Conservation (phyloP, 2,113 vertebrate genomes). For the Pachyramphus minor region DNA sequence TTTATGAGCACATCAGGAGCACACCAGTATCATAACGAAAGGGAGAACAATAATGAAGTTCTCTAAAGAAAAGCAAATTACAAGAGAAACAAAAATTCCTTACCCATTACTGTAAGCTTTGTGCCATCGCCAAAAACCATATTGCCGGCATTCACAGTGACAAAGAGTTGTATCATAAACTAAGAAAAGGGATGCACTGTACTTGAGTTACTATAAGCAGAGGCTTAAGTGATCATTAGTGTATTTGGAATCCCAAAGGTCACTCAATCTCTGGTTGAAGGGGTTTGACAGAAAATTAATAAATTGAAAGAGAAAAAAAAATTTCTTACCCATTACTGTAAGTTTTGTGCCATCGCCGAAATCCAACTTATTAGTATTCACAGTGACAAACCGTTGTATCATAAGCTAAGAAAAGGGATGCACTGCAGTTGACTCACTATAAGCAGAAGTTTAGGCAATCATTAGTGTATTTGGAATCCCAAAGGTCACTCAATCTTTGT, state of each 20-base stretch:
- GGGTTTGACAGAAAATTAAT: background rate
- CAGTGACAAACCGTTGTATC: background rate
- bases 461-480: background rate
- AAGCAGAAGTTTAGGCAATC: background rate
- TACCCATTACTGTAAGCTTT: constrained; percentile 78
- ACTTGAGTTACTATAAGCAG: background rate
- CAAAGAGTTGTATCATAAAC: background rate
- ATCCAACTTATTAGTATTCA: background rate
- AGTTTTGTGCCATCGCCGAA: constrained; percentile 81
- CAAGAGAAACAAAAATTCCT: constrained; percentile 25
- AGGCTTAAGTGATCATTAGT: background rate
- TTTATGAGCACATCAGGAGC: constrained; percentile 2
- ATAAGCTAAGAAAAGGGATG: background rate
- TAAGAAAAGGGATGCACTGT: background rate
- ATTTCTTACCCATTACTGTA: constrained; percentile 75
- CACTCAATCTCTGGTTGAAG: background rate
- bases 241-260: background rate
- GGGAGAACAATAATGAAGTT: background rate
- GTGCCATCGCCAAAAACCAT: constrained; percentile 76
- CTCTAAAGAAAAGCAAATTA: background rate
- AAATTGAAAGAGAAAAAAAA: background rate
- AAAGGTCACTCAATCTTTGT: background rate
- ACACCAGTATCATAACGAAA: background rate
- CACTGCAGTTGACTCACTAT: background rate
- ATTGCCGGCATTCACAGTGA: background rate